Evolutionary conservation across 2,888 invertebrate species (phyloP).

Genomic region (Frankliniella fusca): DNA sequence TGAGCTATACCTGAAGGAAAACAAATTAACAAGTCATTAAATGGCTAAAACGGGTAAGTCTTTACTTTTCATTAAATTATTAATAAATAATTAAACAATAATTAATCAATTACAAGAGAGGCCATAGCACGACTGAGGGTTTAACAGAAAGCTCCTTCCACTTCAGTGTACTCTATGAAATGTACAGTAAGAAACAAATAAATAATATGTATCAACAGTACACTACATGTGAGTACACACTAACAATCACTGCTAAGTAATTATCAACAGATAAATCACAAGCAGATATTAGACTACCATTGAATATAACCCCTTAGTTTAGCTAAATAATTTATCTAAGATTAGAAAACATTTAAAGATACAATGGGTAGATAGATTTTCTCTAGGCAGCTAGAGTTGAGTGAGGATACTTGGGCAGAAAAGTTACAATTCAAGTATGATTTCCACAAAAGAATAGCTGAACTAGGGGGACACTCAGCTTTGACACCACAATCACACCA

Average conservation of each 20-base stretch:
- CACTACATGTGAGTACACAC: constrained; percentile 2
- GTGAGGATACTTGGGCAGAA: too few relatives aligned
- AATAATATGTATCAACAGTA: not conserved
- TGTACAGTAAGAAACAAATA: not conserved
- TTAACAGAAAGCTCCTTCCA: not conserved
- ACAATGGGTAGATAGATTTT: not conserved
- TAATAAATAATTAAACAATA: not conserved
- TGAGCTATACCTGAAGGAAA: not conserved
- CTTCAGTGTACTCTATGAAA: not conserved
- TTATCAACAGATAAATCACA: not conserved
- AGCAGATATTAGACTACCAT: not conserved
- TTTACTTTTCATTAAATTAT: constrained; percentile 12
- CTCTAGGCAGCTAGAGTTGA: not conserved
- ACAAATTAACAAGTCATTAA: not conserved
- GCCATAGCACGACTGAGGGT: not conserved
- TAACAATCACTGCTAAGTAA: not conserved
- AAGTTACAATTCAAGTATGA: too few relatives aligned
- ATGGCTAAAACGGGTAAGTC: not conserved
- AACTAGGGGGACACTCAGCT: not conserved
- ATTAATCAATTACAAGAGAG: not conserved
- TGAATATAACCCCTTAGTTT: not conserved
- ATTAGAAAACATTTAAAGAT: not conserved
- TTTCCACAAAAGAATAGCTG: too few relatives aligned
- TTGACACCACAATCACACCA: not conserved
- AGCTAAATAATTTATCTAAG: not conserved